Evolutionary conservation across 2,888 invertebrate species (phyloP).

Genomic region (Noctua fimbriata): DNA sequence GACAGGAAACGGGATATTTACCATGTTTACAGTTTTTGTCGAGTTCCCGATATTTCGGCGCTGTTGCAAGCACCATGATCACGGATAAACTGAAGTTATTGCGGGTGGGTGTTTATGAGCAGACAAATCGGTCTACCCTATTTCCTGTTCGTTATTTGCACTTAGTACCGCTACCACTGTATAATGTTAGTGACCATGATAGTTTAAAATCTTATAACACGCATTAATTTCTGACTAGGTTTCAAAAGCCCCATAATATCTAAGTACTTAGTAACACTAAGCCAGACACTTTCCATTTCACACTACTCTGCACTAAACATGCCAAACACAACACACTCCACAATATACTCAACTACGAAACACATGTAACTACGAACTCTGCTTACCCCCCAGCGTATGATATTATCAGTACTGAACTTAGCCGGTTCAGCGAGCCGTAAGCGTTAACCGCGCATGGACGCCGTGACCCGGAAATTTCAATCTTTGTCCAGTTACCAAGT

Average conservation of each 20-base stretch:
- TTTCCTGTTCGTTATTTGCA: no score
- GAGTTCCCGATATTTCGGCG: no score
- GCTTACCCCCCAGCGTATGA: constrained; percentile 40
- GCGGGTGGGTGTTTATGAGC: no score
- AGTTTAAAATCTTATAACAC: no score
- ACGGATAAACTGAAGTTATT: no score
- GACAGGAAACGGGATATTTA: no score
- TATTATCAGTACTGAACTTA: constrained; percentile 54
- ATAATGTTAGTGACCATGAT: no score
- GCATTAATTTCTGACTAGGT: no score
- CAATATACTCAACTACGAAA: constrained; percentile 5
- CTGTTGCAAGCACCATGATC: no score
- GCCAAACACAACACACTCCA: neutral
- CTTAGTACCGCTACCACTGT: no score
- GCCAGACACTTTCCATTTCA: neutral
- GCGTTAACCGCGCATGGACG: constrained; percentile 47
- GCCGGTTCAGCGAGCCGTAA: constrained; percentile 50
- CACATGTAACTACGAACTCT: constrained; percentile 20
- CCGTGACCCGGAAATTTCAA: constrained; percentile 60
- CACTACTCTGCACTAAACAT: constrained; percentile 1
- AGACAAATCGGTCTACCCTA: no score
- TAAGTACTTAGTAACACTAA: neutral
- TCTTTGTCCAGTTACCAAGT: constrained; percentile 57
- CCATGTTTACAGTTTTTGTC: no score
- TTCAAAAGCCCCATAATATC: neutral